Evolutionary conservation across 2,113 vertebrate genomes (phyloP).

Genomic region (Telmatochromis sp.): DNA sequence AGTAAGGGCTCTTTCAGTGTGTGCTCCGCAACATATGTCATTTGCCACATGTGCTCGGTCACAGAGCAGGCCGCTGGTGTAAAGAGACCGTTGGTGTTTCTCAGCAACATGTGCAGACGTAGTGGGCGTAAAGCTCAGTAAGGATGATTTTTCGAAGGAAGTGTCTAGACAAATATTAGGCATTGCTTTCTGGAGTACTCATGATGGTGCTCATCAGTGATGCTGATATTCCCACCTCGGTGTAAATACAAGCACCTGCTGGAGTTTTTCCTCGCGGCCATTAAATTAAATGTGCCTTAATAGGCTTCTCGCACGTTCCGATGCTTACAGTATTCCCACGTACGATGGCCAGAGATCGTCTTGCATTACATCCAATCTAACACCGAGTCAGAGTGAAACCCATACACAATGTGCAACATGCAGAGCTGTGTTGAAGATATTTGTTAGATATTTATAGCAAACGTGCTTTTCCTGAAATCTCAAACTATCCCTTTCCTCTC

Average conservation of each 20-base stretch:
- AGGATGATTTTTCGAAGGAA: not conserved
- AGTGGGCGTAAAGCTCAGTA: slow-evolving; percentile 22
- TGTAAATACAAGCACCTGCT: not conserved
- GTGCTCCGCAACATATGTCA: slow-evolving; percentile 16
- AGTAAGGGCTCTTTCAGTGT: not conserved
- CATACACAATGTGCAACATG: not conserved
- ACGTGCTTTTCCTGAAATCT: not conserved
- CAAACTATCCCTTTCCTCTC: not conserved
- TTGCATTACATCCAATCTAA: not conserved
- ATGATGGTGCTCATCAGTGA: not conserved
- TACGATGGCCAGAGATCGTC: not conserved
- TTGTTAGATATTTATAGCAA: not conserved
- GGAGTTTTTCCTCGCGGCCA: not conserved
- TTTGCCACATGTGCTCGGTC: slow-evolving; percentile 34
- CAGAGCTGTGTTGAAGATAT: not conserved
- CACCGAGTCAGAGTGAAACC: not conserved
- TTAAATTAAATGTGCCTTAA: not conserved
- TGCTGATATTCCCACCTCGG: not conserved
- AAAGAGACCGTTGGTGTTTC: slow-evolving; percentile 9
- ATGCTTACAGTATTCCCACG: not conserved
- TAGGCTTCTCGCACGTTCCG: not conserved
- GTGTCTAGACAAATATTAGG: not conserved
- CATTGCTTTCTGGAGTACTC: not conserved
- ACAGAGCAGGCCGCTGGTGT: not conserved
- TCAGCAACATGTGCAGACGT: not conserved